Evolutionary conservation across 2,888 invertebrate genomes (phyloP).

Genomic region (Eretmocerus hayati): DNA sequence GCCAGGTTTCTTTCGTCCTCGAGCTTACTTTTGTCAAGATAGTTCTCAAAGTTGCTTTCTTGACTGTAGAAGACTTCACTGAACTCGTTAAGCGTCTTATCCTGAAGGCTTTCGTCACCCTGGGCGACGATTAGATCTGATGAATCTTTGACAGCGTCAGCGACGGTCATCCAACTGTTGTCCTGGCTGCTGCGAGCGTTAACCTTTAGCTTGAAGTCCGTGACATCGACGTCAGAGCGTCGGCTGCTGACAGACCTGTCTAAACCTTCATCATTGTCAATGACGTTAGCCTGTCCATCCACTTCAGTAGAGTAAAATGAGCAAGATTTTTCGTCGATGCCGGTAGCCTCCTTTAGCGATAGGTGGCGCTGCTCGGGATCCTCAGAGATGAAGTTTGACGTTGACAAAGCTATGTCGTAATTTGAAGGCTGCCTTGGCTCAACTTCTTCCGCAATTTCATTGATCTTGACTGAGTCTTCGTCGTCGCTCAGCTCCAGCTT

Average conservation of each 20-base stretch:
- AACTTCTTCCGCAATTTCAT: conserved; percentile 8
- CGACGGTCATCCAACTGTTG: conserved; percentile 10
- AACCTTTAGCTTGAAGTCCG: conserved; percentile 15
- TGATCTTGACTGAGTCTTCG: conserved; percentile 1
- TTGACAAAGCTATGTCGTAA: conserved; percentile 20
- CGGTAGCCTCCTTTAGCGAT: conserved; percentile 25
- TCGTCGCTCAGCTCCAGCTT: not conserved
- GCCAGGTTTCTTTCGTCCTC: conserved; percentile 25
- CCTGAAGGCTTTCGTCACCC: conserved; percentile 11
- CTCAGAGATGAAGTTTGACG: conserved; percentile 1
- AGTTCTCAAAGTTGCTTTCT: conserved; percentile 16
- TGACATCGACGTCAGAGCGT: conserved; percentile 12
- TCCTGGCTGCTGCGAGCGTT: not conserved
- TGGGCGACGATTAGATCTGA: conserved; percentile 4
- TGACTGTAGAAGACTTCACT: conserved; percentile 16
- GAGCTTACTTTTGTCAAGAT: conserved; percentile 15
- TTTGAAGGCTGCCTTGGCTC: conserved; percentile 16
- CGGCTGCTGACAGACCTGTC: conserved; percentile 5
- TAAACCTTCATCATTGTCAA: conserved; percentile 20
- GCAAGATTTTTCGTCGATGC: conserved; percentile 27
- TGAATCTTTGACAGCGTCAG: conserved; percentile 6
- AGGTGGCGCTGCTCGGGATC: conserved; percentile 17
- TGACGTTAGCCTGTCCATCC: too few species aligned
- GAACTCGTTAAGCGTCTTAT: conserved; percentile 9
- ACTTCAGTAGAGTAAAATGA: conserved; percentile 17